phyloP scores from a whole-genome alignment of 2,113 vertebrate genomes.

The Fregetta grallaria region DNA sequence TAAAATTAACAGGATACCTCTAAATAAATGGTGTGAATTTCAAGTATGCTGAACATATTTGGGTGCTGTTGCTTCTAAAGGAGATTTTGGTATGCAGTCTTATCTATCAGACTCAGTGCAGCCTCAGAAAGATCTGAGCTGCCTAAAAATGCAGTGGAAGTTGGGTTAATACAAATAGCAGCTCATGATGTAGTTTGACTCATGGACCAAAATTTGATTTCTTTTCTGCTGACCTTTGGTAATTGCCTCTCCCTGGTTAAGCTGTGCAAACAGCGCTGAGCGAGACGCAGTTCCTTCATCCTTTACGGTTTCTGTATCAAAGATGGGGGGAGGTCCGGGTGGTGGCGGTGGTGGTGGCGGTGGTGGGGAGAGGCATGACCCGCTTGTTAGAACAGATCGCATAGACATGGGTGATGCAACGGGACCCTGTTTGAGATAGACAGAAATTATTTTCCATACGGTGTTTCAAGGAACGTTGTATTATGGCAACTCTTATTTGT shows the following conservation, averaged over 20 bases:
- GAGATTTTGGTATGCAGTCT: neutral
- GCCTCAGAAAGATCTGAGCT: neutral
- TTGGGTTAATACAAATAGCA: neutral
- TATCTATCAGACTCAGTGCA: neutral
- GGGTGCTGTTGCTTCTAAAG: neutral
- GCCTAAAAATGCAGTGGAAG: neutral
- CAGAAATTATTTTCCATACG: neutral
- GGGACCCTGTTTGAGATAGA: conserved; percentile 79
- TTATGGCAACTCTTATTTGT: neutral
- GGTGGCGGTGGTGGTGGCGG: conserved; percentile 76
- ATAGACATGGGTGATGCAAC: conserved; percentile 75
- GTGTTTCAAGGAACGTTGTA: neutral
- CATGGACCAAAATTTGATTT: neutral
- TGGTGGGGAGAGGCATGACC: conserved; percentile 64
- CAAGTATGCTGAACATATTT: neutral
- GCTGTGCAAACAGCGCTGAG: conserved; percentile 89
- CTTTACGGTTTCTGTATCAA: conserved; percentile 61
- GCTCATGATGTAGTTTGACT: neutral
- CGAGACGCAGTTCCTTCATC: conserved; percentile 73
- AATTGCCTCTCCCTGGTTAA: conserved; percentile 93
- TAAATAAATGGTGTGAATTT: neutral
- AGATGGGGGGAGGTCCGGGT: conserved; percentile 81
- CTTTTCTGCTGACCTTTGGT: conserved; percentile 83
- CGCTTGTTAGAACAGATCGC: conserved; percentile 44
- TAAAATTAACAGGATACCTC: neutral